A percentile compares a stretch with the other conserved stretches of the same genome.
Evolutionary conservation across 2,797 vertebrate species (phyloP).

Genomic region (Oophaga sylvatica): DNA sequence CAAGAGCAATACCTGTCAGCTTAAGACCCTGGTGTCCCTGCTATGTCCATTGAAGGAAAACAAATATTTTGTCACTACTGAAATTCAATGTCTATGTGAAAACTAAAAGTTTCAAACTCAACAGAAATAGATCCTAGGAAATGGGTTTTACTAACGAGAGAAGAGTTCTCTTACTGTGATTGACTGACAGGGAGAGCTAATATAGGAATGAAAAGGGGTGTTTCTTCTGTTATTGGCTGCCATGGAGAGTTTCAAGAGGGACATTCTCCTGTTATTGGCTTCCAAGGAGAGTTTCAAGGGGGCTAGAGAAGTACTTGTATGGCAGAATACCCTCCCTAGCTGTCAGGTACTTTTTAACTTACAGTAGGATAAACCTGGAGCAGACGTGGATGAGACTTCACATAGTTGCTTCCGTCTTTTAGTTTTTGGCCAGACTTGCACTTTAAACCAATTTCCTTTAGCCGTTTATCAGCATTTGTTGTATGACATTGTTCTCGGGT

Average conservation of each 20-base stretch:
- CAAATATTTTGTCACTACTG: too few species aligned
- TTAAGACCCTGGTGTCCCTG: too few species aligned
- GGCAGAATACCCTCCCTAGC: too few species aligned
- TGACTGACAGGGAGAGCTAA: too few species aligned
- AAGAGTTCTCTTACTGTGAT: neutral
- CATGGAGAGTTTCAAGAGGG: neutral
- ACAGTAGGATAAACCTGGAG: neutral
- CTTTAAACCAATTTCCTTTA: neutral
- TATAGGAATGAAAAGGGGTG: too few species aligned
- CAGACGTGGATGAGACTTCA: neutral
- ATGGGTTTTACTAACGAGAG: neutral
- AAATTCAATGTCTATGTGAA: too few species aligned
- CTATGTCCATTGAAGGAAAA: too few species aligned
- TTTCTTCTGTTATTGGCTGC: neutral
- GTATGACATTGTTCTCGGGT: slow-evolving; percentile 8
- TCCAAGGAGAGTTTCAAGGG: neutral
- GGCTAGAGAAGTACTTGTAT: neutral
- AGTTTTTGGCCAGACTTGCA: neutral
- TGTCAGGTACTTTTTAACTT: neutral
- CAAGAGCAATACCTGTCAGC: too few species aligned
- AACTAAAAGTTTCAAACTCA: too few species aligned
- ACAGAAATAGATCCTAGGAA: too few species aligned
- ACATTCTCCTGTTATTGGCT: neutral
- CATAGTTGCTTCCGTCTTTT: neutral
- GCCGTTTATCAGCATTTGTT: neutral